A percentile compares a stretch with the other conserved stretches of the same genome.
These are phyloP conservation scores for Drosophila repletoides DNA, from an alignment of 1,140 invertebrate genomes.

Conservation along the genomic window DNA sequence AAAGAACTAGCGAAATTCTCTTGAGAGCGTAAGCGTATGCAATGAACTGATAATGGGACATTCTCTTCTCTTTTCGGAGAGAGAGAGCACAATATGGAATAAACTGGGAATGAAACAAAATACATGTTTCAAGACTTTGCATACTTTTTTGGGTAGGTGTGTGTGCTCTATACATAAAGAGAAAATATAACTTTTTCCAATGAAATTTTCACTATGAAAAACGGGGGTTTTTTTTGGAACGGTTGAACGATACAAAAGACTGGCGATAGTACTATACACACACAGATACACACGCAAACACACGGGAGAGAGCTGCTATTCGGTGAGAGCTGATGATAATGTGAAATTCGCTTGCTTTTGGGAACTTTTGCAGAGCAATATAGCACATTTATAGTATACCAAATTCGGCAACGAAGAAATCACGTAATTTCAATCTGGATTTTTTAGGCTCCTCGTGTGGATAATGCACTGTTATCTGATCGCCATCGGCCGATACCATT, in stretches of 20 bases:
- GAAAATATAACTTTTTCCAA: too few relatives aligned
- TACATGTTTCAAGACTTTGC: slow-evolving; percentile 16
- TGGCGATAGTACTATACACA: not conserved
- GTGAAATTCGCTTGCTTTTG: not conserved
- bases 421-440: slow-evolving; percentile 77
- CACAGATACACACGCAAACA: not conserved
- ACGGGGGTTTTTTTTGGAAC: too few relatives aligned
- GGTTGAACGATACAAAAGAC: not conserved
- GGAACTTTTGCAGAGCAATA: not conserved
- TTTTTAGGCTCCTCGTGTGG: slow-evolving; percentile 76
- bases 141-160: not conserved
- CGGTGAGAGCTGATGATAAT: slow-evolving; percentile 3
- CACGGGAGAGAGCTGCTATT: slow-evolving; percentile 4
- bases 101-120: not conserved
- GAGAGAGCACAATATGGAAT: not conserved
- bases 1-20: too few relatives aligned
- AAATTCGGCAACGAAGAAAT: slow-evolving; percentile 82
- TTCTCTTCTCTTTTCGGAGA: not conserved
- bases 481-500: slow-evolving; percentile 77
- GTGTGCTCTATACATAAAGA: not conserved
- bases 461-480: slow-evolving; percentile 81
- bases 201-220: too few relatives aligned
- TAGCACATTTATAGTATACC: slow-evolving; percentile 51
- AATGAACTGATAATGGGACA: not conserved
- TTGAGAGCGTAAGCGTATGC: too few relatives aligned